Base-by-base conservation (phyloP, 2,888 invertebrate species). In the Calameuta pallipes region DNA sequence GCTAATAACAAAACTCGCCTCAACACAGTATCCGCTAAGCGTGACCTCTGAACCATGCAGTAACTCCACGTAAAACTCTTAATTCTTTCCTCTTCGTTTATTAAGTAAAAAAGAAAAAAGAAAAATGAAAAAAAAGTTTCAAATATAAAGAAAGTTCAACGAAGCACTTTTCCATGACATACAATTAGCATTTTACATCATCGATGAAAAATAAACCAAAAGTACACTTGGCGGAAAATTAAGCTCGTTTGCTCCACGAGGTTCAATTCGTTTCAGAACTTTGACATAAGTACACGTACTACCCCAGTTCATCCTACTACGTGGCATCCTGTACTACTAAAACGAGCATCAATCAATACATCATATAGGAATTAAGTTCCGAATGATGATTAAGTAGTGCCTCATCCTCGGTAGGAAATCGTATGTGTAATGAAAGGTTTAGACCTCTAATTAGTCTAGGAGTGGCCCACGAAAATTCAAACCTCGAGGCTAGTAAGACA, bases 341-440 rank as follows among this genome's bases (percentile, higher is more conserved):
- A 56, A 56, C 56, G 56, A 23, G 9, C 56, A 23, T 23, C 56
- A 23, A 56, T 56, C 56, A 56, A 56, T 56, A 56, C 9, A 23
- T 23, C 56, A 23, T 56, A 56, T 56, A 23, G 9, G 23, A 56
- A 56, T 9, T 9, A 56, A 56, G 56, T 56, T 23, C 23, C 56
- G 56, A 56, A 56, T 56, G 56, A 56, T 23, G 56, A 56, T 56
- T 56, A 56, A 56, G 23, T 56, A 56, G 56, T 56, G 56, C 56
- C 56, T 56, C 56, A 56, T 56, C 56, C 23, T 56, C 56, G 9
- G 56, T 56, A 56, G 56, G 9, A 56, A 80, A 69, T 31, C 74
- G 69, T 79, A 81, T 75, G 74, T 71, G 71, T 76, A 79, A 77
- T 76, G 76, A 83, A 69, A 36, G 33, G 73, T 69, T 68, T 73